phyloP scores from a whole-genome alignment of 1,140 invertebrate species.

The Propsilocerus akamusi region DNA sequence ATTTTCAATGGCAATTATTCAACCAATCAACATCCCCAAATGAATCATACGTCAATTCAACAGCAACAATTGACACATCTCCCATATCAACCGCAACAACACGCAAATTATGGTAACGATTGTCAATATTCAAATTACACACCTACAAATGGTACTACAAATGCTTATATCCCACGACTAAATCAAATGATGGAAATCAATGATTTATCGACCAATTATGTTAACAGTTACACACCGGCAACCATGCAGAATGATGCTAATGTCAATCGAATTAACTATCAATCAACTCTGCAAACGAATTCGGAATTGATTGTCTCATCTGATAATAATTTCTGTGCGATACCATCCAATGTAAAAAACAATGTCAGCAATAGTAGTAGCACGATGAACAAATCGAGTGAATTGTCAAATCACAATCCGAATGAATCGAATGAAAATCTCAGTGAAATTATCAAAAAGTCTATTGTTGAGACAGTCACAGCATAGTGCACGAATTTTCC shows the following conservation, averaged over 20 bases:
- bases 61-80: background rate
- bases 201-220: constrained; percentile 8
- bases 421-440: constrained; percentile 46
- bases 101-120: background rate
- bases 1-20: background rate
- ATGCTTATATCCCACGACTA: constrained; percentile 11
- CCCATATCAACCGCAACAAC: background rate
- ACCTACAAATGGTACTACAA: constrained; percentile 7
- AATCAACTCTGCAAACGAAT: too few relatives aligned
- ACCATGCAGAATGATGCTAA: constrained; percentile 8
- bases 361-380: too few relatives aligned
- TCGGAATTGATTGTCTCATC: too few relatives aligned
- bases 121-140: background rate
- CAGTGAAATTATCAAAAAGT: constrained; percentile 82
- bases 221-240: constrained; percentile 3
- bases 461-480: constrained; percentile 76
- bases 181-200: background rate
- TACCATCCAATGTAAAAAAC: too few relatives aligned
- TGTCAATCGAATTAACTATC: constrained; percentile 9
- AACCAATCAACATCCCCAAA: background rate
- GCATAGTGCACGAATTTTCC: constrained; percentile 30
- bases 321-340: too few relatives aligned
- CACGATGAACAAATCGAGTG: too few relatives aligned
- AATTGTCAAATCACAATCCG: too few relatives aligned
- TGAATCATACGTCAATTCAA: too few relatives aligned